Percentiles rank a stretch among this genome's conserved stretches.
Conservation (phyloP, 2,888 invertebrate species). For the Macrosiphum euphorbiae region DNA sequence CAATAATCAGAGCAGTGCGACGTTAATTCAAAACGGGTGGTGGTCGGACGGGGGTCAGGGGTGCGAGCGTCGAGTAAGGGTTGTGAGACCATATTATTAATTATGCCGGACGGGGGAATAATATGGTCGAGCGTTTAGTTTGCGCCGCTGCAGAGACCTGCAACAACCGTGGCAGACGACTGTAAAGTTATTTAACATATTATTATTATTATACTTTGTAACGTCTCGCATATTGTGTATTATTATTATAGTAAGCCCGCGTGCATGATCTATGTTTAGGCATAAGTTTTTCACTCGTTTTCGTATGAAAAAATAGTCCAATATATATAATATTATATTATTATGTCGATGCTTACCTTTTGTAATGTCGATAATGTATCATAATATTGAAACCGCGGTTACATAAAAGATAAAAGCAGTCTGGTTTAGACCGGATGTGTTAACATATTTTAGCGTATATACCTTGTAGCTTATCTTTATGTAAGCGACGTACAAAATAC, state of each 20-base stretch:
- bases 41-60: background rate
- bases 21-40: background rate
- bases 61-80: background rate
- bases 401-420: background rate
- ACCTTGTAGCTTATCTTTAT: too few relatives aligned
- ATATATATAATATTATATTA: background rate
- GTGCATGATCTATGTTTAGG: background rate
- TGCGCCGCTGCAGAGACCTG: background rate
- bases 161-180: background rate
- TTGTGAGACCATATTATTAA: background rate
- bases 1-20: background rate
- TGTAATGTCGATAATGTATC: background rate
- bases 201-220: too few relatives aligned
- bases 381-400: background rate
- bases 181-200: background rate
- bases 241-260: background rate
- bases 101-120: background rate
- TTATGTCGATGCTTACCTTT: background rate
- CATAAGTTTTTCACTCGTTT: background rate
- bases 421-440: background rate
- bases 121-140: background rate
- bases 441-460: background rate
- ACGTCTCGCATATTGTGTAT: background rate
- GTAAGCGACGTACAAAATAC: too few relatives aligned
- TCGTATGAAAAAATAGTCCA: background rate